Evolutionary conservation across 2,888 invertebrate species (phyloP).

Genomic region (Serrognathus titanus): DNA sequence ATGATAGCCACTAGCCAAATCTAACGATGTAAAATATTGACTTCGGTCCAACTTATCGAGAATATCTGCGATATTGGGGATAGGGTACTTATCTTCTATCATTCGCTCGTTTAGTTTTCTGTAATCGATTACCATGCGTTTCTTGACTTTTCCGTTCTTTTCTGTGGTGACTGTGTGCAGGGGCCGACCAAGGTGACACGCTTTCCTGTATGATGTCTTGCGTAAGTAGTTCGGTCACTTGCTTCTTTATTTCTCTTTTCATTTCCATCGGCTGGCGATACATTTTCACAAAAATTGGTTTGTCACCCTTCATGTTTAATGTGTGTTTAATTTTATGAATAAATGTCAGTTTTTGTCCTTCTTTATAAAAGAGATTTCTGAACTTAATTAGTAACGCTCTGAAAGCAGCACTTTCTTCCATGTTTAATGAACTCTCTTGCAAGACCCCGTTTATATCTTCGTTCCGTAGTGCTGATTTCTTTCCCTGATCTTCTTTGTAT

Average conservation of each 20-base stretch:
- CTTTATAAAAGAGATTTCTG: slow-evolving; percentile 6
- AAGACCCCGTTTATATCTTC: not conserved
- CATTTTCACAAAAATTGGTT: not conserved
- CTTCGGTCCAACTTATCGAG: slow-evolving; percentile 23
- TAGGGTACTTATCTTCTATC: slow-evolving; percentile 2
- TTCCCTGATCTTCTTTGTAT: not conserved
- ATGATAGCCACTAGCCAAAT: slow-evolving; percentile 18
- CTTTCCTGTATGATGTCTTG: slow-evolving; percentile 1
- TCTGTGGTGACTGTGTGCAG: not conserved
- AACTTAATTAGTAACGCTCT: not conserved
- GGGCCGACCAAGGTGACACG: not conserved
- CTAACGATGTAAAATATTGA: slow-evolving; percentile 31
- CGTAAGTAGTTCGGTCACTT: not conserved
- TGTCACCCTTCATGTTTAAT: slow-evolving; percentile 4
- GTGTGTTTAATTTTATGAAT: slow-evolving; percentile 6
- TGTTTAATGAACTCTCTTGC: not conserved
- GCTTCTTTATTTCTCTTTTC: slow-evolving; percentile 7
- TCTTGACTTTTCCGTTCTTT: not conserved
- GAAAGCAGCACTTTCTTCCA: slow-evolving; percentile 2
- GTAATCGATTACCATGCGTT: slow-evolving; percentile 3
- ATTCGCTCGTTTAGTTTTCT: not conserved
- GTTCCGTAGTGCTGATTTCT: not conserved
- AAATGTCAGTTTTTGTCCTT: slow-evolving; percentile 7
- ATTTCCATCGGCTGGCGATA: slow-evolving; percentile 7
- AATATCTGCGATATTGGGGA: slow-evolving; percentile 2